phyloP scores from a whole-genome alignment of 2,797 vertebrate species.

The Xiphorhynchus erythropygius region DNA sequence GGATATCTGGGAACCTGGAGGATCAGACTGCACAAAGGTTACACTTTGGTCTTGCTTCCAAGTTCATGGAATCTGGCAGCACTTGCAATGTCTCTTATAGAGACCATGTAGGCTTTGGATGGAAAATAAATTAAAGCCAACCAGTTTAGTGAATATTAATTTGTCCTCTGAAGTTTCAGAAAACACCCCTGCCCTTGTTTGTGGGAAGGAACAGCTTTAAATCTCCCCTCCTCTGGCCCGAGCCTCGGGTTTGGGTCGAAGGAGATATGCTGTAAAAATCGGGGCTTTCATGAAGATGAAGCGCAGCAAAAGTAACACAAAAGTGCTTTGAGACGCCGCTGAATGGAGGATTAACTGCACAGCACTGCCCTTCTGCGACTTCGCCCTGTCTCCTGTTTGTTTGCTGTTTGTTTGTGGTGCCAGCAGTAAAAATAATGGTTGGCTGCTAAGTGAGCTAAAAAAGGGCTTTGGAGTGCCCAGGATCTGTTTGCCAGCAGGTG shows the following conservation, averaged over 20 bases:
- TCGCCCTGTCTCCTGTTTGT: neutral
- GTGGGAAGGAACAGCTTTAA: neutral
- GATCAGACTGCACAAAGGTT: neutral
- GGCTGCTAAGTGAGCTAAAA: neutral
- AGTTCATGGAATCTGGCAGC: neutral
- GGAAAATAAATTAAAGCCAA: neutral
- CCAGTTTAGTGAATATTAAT: neutral
- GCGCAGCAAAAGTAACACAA: conserved; percentile 3
- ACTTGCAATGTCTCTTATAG: neutral
- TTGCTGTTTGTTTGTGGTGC: neutral
- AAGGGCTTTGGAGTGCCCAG: neutral
- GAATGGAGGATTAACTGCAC: conserved; percentile 29
- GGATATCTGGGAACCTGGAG: neutral
- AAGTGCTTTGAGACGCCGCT: neutral
- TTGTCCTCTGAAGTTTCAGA: neutral
- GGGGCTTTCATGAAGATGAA: neutral
- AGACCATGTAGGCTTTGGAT: neutral
- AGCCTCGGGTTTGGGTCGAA: neutral
- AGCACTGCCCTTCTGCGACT: neutral
- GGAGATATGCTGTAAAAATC: neutral
- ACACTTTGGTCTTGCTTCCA: accelerated
- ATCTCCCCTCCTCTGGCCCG: neutral
- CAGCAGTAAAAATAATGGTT: conserved; percentile 19
- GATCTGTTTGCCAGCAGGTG: neutral
- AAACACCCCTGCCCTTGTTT: neutral